Base-by-base conservation (phyloP, 2,888 invertebrate genomes). In the Ectemnius continuus region DNA sequence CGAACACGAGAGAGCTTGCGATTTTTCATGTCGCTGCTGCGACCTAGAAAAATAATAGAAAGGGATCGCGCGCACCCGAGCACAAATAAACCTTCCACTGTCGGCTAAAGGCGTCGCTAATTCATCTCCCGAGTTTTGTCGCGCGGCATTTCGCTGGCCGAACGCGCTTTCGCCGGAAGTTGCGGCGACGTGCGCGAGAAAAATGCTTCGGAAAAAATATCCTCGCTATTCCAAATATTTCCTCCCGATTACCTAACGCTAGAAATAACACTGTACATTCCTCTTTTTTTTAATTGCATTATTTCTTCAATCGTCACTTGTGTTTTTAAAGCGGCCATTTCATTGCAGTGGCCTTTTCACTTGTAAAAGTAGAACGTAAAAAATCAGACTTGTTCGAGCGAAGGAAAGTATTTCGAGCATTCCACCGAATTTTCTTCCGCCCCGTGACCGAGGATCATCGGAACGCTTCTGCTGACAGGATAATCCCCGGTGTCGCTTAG, bases 1-100 rank as follows among this genome's bases (percentile, higher is more conserved):
- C 14, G 57, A 61, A 18, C 60, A 48, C 20, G 61, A 26, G 64
- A 45, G 36, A 45, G 36, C n/a, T 23, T 16, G n/a, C 67, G 62
- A 74, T 80, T 78, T 78, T 78, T 80, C 71, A 72, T 74, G 63
- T 79, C 63, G 52, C 26, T 69, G 59, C 6, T 36, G 36, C 18
- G 61, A 61, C 62, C 66, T 65, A 71, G 67, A 71, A 70, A 69
- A 75, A 78, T 78, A 75, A 60, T 67, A 62, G 67, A 61, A 73
- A 73, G 58, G 36, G 16, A 67, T 63, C 63, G n/a, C 26, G 48
- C 64, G 23, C 47, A 16, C 36, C 36, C 36, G 20, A 57, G 52
- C 26, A 61, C 73, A 76, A 78, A 76, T 70, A 73, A 71, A 72
- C 76, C 26, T n/a, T 63, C 56, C 59, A 66, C 67, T 56, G 47